A percentile compares a stretch with the other conserved stretches of the same genome.
phyloP scores from a whole-genome alignment of 2,113 vertebrate genomes.

The Opisthocomus hoazin region DNA sequence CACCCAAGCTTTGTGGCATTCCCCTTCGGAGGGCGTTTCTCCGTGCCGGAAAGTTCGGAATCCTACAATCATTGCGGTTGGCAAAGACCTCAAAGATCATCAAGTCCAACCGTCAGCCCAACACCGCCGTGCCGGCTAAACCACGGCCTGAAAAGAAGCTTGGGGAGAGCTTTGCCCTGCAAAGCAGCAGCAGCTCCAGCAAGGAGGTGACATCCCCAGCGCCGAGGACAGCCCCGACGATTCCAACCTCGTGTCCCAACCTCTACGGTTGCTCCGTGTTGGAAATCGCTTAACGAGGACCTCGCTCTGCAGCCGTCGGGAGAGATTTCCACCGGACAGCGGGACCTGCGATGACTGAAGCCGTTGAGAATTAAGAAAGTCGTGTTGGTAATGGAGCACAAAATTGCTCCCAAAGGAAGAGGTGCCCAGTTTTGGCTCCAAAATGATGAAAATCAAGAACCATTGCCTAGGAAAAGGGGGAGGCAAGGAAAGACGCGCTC shows the following conservation, averaged over 20 bases:
- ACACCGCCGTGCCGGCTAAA: no score
- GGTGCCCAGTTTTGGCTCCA: neutral
- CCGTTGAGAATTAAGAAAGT: neutral
- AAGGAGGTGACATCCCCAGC: neutral
- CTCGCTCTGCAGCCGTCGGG: accelerated
- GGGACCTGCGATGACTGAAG: neutral
- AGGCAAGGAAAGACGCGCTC: neutral
- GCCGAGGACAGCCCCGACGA: neutral
- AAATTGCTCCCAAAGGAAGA: neutral
- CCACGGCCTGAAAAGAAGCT: no score
- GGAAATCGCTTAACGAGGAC: neutral
- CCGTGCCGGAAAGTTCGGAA: accelerated
- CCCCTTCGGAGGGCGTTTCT: neutral
- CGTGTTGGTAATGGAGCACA: no score
- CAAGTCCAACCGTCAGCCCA: no score
- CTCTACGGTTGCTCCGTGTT: neutral
- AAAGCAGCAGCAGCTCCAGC: neutral
- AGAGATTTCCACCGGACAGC: neutral
- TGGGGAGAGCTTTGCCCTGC: neutral
- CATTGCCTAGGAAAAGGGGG: no score
- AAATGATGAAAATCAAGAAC: neutral
- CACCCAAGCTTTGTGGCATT: neutral
- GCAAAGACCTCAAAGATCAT: no score
- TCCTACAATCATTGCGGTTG: no score
- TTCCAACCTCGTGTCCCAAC: neutral